These are phyloP conservation scores for Paedocypris sp. DNA, from an alignment of 2,113 vertebrate genomes.

Conservation along the genomic window DNA sequence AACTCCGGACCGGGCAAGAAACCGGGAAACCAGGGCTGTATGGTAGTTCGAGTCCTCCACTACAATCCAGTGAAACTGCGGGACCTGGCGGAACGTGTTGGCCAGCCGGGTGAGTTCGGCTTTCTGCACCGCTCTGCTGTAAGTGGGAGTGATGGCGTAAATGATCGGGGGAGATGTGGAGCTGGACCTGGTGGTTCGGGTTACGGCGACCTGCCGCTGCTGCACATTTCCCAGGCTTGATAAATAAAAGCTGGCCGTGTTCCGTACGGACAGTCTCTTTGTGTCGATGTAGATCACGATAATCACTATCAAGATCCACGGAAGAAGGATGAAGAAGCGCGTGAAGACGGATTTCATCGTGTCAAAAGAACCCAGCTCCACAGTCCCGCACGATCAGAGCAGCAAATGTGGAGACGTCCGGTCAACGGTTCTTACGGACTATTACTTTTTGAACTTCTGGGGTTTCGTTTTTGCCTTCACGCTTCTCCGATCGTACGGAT, in stretches of 20 bases:
- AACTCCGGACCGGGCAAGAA: slow-evolving; percentile 72
- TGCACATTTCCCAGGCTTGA: slow-evolving; percentile 41
- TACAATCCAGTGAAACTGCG: slow-evolving; percentile 85
- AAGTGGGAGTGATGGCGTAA: slow-evolving; percentile 91
- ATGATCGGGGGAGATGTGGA: slow-evolving; percentile 64
- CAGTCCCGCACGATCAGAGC: slow-evolving; percentile 41
- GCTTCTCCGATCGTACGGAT: too few species aligned
- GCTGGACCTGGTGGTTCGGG: slow-evolving; percentile 22
- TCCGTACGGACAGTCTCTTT: slow-evolving; percentile 54
- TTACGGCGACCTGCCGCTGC: slow-evolving; percentile 26
- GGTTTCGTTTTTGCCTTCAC: too few species aligned
- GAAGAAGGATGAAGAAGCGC: slow-evolving; percentile 82
- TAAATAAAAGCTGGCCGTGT: slow-evolving; percentile 48
- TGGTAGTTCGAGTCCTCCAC: slow-evolving; percentile 80
- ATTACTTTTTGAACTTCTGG: not conserved
- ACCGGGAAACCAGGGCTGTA: slow-evolving; percentile 81
- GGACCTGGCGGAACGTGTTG: slow-evolving; percentile 89
- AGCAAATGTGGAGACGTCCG: not conserved
- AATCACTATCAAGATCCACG: slow-evolving; percentile 86
- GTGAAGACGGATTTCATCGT: slow-evolving; percentile 79
- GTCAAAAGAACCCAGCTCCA: slow-evolving; percentile 36
- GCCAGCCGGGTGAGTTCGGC: slow-evolving; percentile 89
- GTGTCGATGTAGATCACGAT: slow-evolving; percentile 84
- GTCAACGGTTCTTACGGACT: not conserved
- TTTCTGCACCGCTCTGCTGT: slow-evolving; percentile 90